A percentile compares a stretch with the other conserved stretches of the same genome.
Conservation (phyloP, 53 echinoderm and acorn worm genomes). For the Echinometra lucunter region DNA sequence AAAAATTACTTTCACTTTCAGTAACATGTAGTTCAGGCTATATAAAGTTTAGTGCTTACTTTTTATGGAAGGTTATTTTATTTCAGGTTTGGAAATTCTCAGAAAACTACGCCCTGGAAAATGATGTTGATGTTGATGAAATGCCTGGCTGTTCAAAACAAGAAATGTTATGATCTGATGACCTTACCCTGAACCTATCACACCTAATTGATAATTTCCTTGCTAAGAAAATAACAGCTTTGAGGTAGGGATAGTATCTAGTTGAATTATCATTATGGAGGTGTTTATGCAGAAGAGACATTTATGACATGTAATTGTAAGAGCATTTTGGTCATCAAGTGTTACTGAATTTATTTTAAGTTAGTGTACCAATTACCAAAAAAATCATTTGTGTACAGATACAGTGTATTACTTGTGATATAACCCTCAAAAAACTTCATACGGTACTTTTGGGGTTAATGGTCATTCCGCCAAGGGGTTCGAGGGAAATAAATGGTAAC, state of each 20-base stretch:
- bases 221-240: slow-evolving; percentile 60
- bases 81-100: not conserved
- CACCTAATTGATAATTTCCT: slow-evolving; percentile 65
- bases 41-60: not conserved
- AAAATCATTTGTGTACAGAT: too few species aligned
- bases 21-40: too few species aligned
- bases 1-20: too few species aligned
- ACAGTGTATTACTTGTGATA: too few species aligned
- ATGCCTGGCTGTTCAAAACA: slow-evolving; percentile 43
- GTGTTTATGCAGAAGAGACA: not conserved
- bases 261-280: not conserved
- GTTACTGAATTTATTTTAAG: too few species aligned
- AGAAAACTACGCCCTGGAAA: not conserved
- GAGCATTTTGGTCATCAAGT: not conserved
- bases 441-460: too few species aligned
- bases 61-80: not conserved
- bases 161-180: slow-evolving; percentile 69
- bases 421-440: too few species aligned
- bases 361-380: too few species aligned
- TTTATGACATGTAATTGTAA: not conserved
- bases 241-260: not conserved
- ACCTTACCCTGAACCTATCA: slow-evolving; percentile 35
- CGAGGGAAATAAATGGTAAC: too few species aligned
- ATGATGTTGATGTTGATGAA: slow-evolving; percentile 14
- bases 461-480: too few species aligned